Conservation (phyloP, 53 echinoderm and acorn worm genomes). For the Arbacia lixula region DNA sequence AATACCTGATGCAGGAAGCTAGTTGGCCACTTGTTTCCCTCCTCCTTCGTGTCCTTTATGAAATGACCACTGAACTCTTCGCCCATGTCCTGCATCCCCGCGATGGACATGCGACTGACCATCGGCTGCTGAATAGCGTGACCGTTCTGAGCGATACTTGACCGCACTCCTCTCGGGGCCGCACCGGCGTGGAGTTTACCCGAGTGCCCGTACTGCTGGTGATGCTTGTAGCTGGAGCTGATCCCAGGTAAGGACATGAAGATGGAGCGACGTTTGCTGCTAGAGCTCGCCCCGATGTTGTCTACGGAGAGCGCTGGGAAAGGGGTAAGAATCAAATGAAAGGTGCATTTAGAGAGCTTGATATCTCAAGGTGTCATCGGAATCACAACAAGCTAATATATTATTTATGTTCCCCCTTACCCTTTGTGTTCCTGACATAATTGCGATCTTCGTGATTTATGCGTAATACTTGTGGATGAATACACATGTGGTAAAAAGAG, state of each 20-base stretch:
- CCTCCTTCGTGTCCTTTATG: too few species aligned
- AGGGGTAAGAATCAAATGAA: neutral
- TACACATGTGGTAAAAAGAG: too few species aligned
- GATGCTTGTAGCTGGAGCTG: neutral
- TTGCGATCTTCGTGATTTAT: too few species aligned
- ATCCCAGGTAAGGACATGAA: conserved; percentile 2
- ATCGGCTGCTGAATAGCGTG: conserved; percentile 33
- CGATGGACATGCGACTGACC: conserved; percentile 29
- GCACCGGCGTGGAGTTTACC: too few species aligned
- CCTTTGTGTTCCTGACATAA: too few species aligned
- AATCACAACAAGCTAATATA: too few species aligned
- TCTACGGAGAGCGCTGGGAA: conserved; percentile 19
- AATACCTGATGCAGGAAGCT: conserved; percentile 76
- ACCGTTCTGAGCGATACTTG: conserved; percentile 7
- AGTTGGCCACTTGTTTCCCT: conserved; percentile 70
- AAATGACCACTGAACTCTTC: conserved; percentile 15
- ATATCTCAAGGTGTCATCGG: too few species aligned
- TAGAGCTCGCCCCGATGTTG: neutral
- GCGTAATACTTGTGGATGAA: too few species aligned
- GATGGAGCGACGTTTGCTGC: conserved; percentile 18
- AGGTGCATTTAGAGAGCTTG: neutral
- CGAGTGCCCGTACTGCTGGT: neutral
- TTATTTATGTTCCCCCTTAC: too few species aligned
- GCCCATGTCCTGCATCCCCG: conserved; percentile 9
- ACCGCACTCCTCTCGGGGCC: conserved; percentile 7